Evolutionary conservation across 2,113 vertebrate species (phyloP).

Genomic region (Stegostoma tigrinum): DNA sequence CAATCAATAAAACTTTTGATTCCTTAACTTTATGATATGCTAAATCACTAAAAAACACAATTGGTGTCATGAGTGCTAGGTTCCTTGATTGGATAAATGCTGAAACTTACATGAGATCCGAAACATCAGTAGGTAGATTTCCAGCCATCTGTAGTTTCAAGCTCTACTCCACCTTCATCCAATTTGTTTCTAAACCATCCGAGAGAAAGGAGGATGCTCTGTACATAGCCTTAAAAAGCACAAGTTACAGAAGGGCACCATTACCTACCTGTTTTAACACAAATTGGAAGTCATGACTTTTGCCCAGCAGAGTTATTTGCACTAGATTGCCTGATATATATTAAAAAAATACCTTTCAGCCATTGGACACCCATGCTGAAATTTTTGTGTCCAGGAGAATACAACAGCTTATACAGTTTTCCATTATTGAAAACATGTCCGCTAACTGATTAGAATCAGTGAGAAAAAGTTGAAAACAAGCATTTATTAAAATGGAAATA

Average conservation of each 20-base stretch:
- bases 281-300: neutral
- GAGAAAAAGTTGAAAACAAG: neutral
- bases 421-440: neutral
- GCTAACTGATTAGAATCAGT: neutral
- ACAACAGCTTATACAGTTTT: neutral
- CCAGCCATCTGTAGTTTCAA: neutral
- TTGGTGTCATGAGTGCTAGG: neutral
- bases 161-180: too few species aligned
- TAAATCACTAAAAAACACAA: neutral
- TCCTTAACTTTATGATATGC: too few species aligned
- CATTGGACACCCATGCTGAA: neutral
- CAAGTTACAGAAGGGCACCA: neutral
- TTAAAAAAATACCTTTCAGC: neutral
- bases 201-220: neutral
- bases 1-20: too few species aligned
- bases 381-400: neutral
- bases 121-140: neutral
- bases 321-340: neutral
- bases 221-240: neutral
- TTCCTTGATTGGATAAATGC: neutral
- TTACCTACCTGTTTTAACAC: too few species aligned
- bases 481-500: neutral
- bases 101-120: neutral
- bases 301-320: neutral
- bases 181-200: neutral